These are phyloP conservation scores for Cacatua alba DNA, from an alignment of 2,113 vertebrate species.

Conservation along the genomic window DNA sequence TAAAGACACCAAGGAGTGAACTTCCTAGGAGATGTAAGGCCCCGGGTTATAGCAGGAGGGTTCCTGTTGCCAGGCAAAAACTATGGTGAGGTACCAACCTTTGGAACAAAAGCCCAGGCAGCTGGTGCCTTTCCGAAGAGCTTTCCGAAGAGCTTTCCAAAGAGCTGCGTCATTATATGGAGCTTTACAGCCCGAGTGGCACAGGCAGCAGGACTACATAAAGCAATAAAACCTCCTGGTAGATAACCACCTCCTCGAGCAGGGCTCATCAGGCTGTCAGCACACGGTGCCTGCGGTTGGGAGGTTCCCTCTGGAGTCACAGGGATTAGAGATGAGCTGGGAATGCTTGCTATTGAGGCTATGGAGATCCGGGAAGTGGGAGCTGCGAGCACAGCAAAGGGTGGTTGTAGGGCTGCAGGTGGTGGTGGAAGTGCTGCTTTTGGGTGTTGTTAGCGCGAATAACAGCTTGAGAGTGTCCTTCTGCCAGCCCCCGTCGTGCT, in stretches of 20 bases:
- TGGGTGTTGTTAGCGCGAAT: background rate
- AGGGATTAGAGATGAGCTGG: background rate
- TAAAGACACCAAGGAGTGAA: background rate
- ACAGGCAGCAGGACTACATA: background rate
- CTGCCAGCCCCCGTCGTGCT: rapidly evolving
- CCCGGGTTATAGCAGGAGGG: background rate
- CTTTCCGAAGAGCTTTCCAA: background rate
- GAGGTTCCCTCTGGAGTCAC: background rate
- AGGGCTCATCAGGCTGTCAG: background rate
- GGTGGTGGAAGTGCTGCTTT: background rate
- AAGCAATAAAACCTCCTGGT: background rate
- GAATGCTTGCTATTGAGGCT: background rate
- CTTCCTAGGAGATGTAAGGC: background rate
- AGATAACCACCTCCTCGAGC: background rate
- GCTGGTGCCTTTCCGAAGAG: background rate
- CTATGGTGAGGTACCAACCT: background rate
- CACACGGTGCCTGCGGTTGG: rapidly evolving
- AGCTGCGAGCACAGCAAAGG: rapidly evolving
- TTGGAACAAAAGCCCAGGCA: background rate
- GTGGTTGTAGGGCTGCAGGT: background rate
- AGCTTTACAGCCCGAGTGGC: background rate
- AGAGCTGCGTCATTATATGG: background rate
- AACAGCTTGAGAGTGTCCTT: background rate
- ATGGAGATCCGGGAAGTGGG: background rate
- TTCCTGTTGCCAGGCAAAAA: background rate